Conservation (phyloP, 2,888 invertebrate species). For the Dolomedes plantarius region DNA sequence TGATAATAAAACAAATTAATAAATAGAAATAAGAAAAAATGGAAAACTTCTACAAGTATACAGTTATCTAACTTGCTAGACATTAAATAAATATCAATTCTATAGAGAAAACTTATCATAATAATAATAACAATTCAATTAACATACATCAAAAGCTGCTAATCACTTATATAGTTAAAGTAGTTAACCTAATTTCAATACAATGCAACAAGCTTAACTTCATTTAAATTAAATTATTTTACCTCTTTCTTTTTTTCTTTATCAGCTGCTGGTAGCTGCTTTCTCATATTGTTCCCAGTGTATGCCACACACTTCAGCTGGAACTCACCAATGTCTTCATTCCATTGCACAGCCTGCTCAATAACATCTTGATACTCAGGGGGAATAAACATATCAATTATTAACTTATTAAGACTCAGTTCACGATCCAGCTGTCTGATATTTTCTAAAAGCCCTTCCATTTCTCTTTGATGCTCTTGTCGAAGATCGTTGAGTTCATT, state of each 20-base stretch:
- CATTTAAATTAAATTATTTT: too few species aligned
- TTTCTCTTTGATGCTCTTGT: conserved; percentile 96
- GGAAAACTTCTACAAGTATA: too few species aligned
- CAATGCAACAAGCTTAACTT: too few species aligned
- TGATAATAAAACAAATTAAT: too few species aligned
- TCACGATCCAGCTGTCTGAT: conserved; percentile 93
- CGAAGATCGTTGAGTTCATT: conserved; percentile 81
- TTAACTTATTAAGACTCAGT: conserved; percentile 90
- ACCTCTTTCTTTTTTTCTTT: conserved; percentile 77
- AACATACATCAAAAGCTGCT: too few species aligned
- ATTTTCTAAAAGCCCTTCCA: conserved; percentile 95
- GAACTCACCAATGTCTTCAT: conserved; percentile 99
- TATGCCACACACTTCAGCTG: conserved; percentile 98
- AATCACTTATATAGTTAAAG: too few species aligned
- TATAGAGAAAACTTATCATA: too few species aligned
- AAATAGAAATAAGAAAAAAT: too few species aligned
- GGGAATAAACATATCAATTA: conserved; percentile 95
- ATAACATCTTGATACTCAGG: conserved; percentile 93
- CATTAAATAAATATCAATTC: too few species aligned
- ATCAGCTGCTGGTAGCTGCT: conserved; percentile 76
- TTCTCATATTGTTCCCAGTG: conserved; percentile 96
- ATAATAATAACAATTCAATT: too few species aligned
- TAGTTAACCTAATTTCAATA: too few species aligned
- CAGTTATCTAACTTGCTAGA: too few species aligned
- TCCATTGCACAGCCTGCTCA: conserved; percentile 95